These are phyloP conservation scores for Enteromius mattozi DNA, from an alignment of 2,797 vertebrate species.

Conservation along the genomic window DNA sequence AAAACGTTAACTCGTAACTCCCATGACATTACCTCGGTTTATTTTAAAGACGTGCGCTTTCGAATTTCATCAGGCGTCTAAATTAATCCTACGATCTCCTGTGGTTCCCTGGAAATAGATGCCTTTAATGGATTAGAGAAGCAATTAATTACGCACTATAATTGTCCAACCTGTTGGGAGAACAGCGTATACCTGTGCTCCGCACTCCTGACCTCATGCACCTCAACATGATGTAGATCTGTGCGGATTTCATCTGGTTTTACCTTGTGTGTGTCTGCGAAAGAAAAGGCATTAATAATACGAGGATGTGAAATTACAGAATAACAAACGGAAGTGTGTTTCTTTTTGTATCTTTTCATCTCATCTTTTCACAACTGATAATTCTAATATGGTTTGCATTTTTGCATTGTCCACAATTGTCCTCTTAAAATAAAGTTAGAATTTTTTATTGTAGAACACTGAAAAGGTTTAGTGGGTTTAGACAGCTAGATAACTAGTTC, in stretches of 20 bases:
- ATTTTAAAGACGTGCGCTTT: constrained; percentile 48
- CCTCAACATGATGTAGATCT: constrained; percentile 26
- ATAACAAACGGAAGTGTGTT: constrained; percentile 1
- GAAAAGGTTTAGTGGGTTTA: not conserved
- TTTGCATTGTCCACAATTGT: not conserved
- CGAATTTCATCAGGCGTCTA: constrained; percentile 62
- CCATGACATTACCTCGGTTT: constrained; percentile 14
- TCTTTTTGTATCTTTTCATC: constrained; percentile 9
- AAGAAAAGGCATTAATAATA: not conserved
- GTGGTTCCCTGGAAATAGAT: constrained; percentile 72
- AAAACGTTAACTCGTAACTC: not conserved
- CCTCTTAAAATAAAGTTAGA: not conserved
- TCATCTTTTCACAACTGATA: constrained; percentile 5
- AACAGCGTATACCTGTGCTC: constrained; percentile 31
- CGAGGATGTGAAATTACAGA: not conserved
- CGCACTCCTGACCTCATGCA: constrained; percentile 47
- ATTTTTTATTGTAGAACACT: not conserved
- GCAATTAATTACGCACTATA: constrained; percentile 71
- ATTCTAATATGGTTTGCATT: constrained; percentile 3
- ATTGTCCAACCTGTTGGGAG: constrained; percentile 70
- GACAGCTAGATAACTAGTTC: not conserved
- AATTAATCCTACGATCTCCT: constrained; percentile 68
- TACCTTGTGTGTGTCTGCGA: not conserved
- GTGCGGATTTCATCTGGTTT: not conserved
- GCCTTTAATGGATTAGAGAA: constrained; percentile 70